Evolutionary conservation across 53 echinoderm and acorn worm species (phyloP).

Genomic region (Patiria pectinifera): DNA sequence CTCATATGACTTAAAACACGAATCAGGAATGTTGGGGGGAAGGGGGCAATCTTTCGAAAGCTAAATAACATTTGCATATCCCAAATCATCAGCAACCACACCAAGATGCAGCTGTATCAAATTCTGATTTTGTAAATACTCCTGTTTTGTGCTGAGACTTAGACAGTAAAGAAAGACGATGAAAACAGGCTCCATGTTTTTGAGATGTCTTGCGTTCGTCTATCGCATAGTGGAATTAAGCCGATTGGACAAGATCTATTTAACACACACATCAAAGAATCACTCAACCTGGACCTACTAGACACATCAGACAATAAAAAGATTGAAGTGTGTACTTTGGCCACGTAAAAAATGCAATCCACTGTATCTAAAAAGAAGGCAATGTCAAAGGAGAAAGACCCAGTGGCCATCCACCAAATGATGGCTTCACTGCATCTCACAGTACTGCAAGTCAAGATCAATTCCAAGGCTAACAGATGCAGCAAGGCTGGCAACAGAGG

Average conservation of each 20-base stretch:
- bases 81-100: not conserved
- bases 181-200: not conserved
- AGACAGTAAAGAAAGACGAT: not conserved
- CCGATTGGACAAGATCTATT: not conserved
- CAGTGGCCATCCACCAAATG: too few species aligned
- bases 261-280: not conserved
- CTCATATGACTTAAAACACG: not conserved
- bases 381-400: too few species aligned
- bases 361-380: too few species aligned
- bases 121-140: not conserved
- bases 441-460: too few species aligned
- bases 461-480: too few species aligned
- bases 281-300: not conserved
- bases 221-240: not conserved
- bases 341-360: not conserved
- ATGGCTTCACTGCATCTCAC: too few species aligned
- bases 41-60: not conserved
- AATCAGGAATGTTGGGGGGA: constrained; percentile 9
- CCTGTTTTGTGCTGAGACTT: not conserved
- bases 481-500: too few species aligned
- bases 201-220: not conserved
- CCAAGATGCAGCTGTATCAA: not conserved
- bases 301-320: not conserved
- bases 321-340: constrained; percentile 5
- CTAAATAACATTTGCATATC: not conserved